phyloP scores from a whole-genome alignment of 2,888 invertebrate genomes.

The Deilephila elpenor region DNA sequence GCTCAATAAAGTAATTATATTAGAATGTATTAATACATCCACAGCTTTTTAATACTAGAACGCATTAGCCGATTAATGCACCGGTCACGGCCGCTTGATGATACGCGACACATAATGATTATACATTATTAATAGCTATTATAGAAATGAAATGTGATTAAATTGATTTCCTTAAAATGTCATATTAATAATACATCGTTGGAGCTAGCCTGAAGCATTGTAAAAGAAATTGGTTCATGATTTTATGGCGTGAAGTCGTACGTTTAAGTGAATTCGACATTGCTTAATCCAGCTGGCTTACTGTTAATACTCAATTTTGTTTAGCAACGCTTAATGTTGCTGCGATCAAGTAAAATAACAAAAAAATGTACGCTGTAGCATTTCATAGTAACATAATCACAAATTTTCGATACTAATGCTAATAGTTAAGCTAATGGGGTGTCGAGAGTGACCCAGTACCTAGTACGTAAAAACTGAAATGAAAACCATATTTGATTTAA shows the following conservation, averaged over 20 bases:
- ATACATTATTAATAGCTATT: not conserved
- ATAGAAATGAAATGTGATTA: slow-evolving; percentile 6
- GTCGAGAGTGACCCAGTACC: too few relatives aligned
- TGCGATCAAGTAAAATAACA: too few relatives aligned
- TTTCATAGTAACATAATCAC: too few relatives aligned
- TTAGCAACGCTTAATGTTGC: too few relatives aligned
- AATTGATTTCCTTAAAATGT: not conserved
- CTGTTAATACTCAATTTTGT: too few relatives aligned
- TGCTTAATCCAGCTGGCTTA: too few relatives aligned
- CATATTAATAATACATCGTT: not conserved
- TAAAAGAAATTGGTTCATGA: not conserved
- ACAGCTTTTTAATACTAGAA: not conserved
- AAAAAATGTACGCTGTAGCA: too few relatives aligned
- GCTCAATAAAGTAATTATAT: too few relatives aligned
- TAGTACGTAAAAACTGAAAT: too few relatives aligned
- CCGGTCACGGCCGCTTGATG: not conserved
- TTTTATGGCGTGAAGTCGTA: not conserved
- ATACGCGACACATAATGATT: not conserved
- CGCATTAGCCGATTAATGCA: not conserved
- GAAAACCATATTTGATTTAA: too few relatives aligned
- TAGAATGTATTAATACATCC: not conserved
- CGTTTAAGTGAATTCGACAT: not conserved
- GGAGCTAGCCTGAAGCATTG: not conserved
- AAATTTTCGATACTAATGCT: too few relatives aligned
- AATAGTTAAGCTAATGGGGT: too few relatives aligned